phyloP scores from a whole-genome alignment of 2,113 vertebrate genomes.

The Antechinus flavipes region DNA sequence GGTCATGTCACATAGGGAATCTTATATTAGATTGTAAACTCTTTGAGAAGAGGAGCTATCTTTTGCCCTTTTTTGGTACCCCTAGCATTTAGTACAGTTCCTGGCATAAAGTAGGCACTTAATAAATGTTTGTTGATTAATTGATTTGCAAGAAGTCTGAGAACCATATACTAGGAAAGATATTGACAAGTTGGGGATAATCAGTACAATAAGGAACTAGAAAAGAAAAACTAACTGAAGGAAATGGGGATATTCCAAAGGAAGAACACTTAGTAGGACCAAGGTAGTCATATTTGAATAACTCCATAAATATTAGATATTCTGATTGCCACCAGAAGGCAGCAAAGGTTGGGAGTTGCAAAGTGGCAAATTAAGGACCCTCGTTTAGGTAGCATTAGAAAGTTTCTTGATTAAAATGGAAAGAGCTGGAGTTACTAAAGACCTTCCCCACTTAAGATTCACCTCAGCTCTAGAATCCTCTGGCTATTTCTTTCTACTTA shows the following conservation, averaged over 20 bases:
- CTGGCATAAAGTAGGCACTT: background rate
- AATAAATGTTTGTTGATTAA: background rate
- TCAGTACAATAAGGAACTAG: background rate
- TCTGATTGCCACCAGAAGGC: background rate
- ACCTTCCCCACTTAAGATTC: background rate
- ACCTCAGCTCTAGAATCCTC: background rate
- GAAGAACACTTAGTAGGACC: background rate
- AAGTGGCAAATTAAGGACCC: background rate
- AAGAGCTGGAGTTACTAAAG: background rate
- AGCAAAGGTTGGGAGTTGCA: background rate
- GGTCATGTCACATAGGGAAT: background rate
- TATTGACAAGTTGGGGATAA: background rate
- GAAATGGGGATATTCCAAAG: background rate
- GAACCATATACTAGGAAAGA: background rate
- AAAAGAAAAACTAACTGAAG: background rate
- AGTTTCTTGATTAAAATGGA: background rate
- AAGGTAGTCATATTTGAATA: background rate
- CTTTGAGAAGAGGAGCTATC: background rate
- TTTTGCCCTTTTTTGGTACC: background rate
- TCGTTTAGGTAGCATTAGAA: background rate
- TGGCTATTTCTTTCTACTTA: background rate
- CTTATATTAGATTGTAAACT: background rate
- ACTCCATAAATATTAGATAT: background rate
- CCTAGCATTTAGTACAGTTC: background rate
- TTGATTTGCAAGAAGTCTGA: background rate